A percentile compares a stretch with the other conserved stretches of the same genome.
Conservation (phyloP, 2,888 invertebrate genomes). For the Caradrina kadenii region DNA sequence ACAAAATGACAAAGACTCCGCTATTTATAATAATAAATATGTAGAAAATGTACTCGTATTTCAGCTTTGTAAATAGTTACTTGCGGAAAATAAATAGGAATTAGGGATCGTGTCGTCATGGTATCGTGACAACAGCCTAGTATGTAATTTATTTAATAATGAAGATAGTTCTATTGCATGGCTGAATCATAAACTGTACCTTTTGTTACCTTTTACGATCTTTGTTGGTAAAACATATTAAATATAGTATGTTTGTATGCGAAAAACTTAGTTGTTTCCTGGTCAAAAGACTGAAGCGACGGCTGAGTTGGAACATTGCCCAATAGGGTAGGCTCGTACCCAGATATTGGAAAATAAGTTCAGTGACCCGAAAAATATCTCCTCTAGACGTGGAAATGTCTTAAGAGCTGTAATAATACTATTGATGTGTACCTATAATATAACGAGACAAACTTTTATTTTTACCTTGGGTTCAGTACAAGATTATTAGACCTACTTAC, state of each 20-base stretch:
- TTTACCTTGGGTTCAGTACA: too few relatives aligned
- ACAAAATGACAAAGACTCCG: too few relatives aligned
- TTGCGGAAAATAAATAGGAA: neutral
- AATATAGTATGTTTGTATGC: constrained; percentile 22
- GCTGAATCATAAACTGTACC: constrained; percentile 44
- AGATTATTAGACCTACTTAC: too few relatives aligned
- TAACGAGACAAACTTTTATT: too few relatives aligned
- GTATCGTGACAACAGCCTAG: constrained; percentile 15
- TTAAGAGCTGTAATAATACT: too few relatives aligned
- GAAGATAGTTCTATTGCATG: constrained; percentile 14
- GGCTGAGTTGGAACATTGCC: constrained; percentile 36
- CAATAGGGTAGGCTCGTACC: neutral
- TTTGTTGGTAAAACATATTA: constrained; percentile 26
- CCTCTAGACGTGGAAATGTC: too few relatives aligned
- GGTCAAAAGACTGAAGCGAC: neutral
- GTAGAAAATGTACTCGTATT: too few relatives aligned
- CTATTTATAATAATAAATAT: too few relatives aligned
- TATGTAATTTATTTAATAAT: neutral
- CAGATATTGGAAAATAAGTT: neutral
- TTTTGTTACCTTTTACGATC: constrained; percentile 51
- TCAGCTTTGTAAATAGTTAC: neutral
- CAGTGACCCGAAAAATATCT: neutral
- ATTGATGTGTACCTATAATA: too few relatives aligned
- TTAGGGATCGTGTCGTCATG: neutral
- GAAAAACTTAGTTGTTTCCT: constrained; percentile 28